These are phyloP conservation scores for Drosophila neocordata DNA, from an alignment of 1,140 invertebrate species.

Conservation along the genomic window DNA sequence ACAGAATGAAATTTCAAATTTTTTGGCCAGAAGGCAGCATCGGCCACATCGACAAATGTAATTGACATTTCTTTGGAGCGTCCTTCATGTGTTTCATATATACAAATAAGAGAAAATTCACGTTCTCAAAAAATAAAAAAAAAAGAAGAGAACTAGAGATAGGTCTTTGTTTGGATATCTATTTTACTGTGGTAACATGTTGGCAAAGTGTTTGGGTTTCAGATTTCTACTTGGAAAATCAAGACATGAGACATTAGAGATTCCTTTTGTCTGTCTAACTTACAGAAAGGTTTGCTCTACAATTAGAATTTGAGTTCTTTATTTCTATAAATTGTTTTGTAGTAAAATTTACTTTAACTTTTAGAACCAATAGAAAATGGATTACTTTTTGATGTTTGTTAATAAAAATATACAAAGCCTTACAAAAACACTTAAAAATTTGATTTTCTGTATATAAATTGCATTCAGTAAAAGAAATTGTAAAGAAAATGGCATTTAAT, in stretches of 20 bases:
- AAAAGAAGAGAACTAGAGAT: neutral
- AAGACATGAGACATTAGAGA: neutral
- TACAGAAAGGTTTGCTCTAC: neutral
- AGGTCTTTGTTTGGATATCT: neutral
- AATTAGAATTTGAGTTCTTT: neutral
- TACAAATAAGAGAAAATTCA: slow-evolving; percentile 34
- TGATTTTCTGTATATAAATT: neutral
- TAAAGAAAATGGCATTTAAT: slow-evolving; percentile 39
- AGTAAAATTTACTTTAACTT: too few relatives aligned
- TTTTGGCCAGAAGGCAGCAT: slow-evolving; percentile 26
- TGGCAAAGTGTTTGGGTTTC: neutral
- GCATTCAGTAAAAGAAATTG: slow-evolving; percentile 5
- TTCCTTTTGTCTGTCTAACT: neutral
- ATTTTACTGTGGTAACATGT: slow-evolving; percentile 1
- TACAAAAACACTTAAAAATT: too few relatives aligned
- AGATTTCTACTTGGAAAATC: neutral
- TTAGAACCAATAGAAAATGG: too few relatives aligned
- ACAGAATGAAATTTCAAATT: slow-evolving; percentile 40
- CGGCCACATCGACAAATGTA: slow-evolving; percentile 55
- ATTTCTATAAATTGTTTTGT: too few relatives aligned
- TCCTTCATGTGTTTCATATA: slow-evolving; percentile 31
- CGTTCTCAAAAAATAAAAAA: slow-evolving; percentile 1
- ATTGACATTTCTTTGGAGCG: slow-evolving; percentile 62
- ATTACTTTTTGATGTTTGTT: too few relatives aligned
- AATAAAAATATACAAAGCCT: too few relatives aligned